Percentiles rank a stretch among this genome's conserved stretches.
Conservation (phyloP, 2,888 invertebrate species). For the Drosophila quinaria region DNA sequence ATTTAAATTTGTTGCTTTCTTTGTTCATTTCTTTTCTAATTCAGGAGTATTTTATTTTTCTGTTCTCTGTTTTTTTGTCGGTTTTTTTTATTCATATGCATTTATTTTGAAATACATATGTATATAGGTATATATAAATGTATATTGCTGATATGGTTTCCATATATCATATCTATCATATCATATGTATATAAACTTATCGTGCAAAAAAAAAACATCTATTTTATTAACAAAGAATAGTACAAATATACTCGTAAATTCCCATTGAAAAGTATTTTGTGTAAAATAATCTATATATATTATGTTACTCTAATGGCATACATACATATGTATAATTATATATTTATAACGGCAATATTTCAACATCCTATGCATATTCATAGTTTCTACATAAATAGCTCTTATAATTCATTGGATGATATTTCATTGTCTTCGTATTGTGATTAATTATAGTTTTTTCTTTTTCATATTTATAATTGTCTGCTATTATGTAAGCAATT, state of each 20-base stretch:
- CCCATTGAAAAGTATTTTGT: slow-evolving; percentile 59
- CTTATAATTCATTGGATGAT: slow-evolving; percentile 75
- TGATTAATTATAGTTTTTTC: slow-evolving; percentile 35
- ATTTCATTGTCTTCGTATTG: slow-evolving; percentile 79
- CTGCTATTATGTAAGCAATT: slow-evolving; percentile 27
- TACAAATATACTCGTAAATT: slow-evolving; percentile 48
- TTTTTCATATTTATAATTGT: slow-evolving; percentile 21
- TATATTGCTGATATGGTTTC: slow-evolving; percentile 51
- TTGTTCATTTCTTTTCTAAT: slow-evolving; percentile 28
- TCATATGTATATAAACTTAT: slow-evolving; percentile 49
- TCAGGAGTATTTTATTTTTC: slow-evolving; percentile 27
- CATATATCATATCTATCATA: slow-evolving; percentile 17
- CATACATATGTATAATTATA: slow-evolving; percentile 16
- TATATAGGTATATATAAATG: slow-evolving; percentile 41
- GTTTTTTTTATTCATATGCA: slow-evolving; percentile 26
- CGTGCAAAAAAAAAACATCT: slow-evolving; percentile 70
- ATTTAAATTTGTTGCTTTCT: slow-evolving; percentile 18
- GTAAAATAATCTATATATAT: slow-evolving; percentile 33
- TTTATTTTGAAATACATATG: slow-evolving; percentile 46
- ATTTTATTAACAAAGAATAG: slow-evolving; percentile 41
- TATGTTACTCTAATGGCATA: slow-evolving; percentile 28
- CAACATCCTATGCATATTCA: slow-evolving; percentile 51
- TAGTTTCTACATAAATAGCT: slow-evolving; percentile 63
- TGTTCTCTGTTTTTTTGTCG: background rate
- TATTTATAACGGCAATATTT: slow-evolving; percentile 56